A percentile compares a stretch with the other conserved stretches of the same genome.
Evolutionary conservation across 92 coral and sea anemone genomes (phyloP).

Genomic region (Blastomussa wellsi): DNA sequence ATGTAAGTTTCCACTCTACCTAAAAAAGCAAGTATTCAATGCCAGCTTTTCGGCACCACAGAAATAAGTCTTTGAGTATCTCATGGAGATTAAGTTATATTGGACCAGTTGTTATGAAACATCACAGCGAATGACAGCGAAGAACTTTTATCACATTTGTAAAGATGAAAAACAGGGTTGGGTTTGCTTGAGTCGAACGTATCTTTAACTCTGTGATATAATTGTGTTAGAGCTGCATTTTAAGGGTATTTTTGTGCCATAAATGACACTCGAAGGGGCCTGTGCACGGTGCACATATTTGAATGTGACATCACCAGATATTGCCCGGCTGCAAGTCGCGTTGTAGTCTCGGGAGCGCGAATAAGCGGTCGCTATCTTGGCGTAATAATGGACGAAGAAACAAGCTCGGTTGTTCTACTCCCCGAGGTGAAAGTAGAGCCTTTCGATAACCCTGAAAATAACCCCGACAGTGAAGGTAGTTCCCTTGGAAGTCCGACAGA

Average conservation of each 20-base stretch:
- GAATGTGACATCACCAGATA: constrained; percentile 43
- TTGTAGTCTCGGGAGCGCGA: constrained; percentile 17
- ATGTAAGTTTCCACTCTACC: constrained; percentile 4
- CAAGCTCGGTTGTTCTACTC: constrained; percentile 37
- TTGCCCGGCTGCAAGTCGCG: constrained; percentile 42
- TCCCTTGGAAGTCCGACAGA: constrained; percentile 54
- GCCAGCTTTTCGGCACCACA: constrained; percentile 43
- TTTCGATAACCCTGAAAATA: constrained; percentile 36
- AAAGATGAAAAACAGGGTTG: not conserved
- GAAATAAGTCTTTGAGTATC: constrained; percentile 33
- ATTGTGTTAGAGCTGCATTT: not conserved
- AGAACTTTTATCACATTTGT: not conserved
- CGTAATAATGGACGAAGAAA: constrained; percentile 43
- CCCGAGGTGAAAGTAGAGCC: constrained; percentile 70
- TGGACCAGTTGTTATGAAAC: constrained; percentile 46
- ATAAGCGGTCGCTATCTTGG: not conserved
- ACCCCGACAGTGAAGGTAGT: constrained; percentile 36
- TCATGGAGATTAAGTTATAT: constrained; percentile 22
- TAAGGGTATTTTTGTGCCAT: not conserved
- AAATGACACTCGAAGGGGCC: constrained; percentile 9
- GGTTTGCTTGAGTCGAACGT: not conserved
- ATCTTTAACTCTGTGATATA: constrained; percentile 13
- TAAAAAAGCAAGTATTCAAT: constrained; percentile 28
- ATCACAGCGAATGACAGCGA: not conserved
- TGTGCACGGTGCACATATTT: not conserved